Base-by-base conservation (phyloP, 2,888 invertebrate species). In the Scaptomyza polygonia region DNA sequence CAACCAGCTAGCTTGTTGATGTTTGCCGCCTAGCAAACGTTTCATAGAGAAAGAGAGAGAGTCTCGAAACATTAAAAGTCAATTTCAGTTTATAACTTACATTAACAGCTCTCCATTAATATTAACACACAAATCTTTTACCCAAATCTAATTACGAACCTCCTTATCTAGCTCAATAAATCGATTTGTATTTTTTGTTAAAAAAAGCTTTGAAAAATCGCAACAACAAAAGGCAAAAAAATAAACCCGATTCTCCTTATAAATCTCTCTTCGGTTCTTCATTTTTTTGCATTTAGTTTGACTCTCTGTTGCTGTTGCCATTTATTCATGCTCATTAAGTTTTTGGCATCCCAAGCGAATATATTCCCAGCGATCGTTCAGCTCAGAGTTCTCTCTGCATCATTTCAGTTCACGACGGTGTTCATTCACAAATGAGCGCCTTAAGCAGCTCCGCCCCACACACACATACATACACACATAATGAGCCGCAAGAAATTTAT, bases 391-490 rank as follows among this genome's bases (percentile, higher is more conserved):
- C 55, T 49, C 55, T 40, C 61, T 47, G 56, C 29, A 48, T 21
- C 36, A 8, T 54, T 47, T 27, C 39, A 49, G 82, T 86, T 79
- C 83, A 73, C 88, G 67, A 67, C 39, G 83, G 86, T 73, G 85
- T 90, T 89, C 90, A 90, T 90, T 90, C 90, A 90, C 83, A 89
- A 90, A 89, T 88, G 79, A 89, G 80, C 85, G 88, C 90, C 88
- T 83, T 78, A 84, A 88, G 88, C 90, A 90, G 88, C 89, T 90
- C 89, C 89, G 90, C 89, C 89, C 90, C 89, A 88, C 71, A 72
- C 56, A 54, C 54, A 67, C n/a, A 45, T 63, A 75, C 53, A 70
- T 63, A 67, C 29, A 47, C 63, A 77, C 71, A 77, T 75, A 86
- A 82, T 86, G 86, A 82, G 86, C 67, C 69, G 62, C 66, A 61